These are phyloP conservation scores for Lasius platythorax DNA, from an alignment of 2,888 invertebrate species.

Conservation along the genomic window DNA sequence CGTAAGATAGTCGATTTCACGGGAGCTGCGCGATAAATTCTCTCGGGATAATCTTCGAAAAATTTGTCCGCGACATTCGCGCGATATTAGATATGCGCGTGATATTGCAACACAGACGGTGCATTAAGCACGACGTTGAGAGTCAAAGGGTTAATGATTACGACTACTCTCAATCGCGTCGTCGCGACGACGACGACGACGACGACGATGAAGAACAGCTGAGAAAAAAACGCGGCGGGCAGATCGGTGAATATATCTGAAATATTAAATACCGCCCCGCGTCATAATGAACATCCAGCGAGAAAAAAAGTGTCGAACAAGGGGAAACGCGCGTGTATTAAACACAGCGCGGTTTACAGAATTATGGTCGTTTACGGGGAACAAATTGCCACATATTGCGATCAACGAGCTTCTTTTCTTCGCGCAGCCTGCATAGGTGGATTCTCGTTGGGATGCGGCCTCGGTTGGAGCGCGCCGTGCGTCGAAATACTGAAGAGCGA, in stretches of 20 bases:
- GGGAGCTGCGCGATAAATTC: conserved; percentile 7
- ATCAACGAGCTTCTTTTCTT: conserved; percentile 25
- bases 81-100: not conserved
- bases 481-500: conserved; percentile 81
- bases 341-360: conserved; percentile 12
- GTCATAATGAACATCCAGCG: conserved; percentile 42
- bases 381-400: conserved; percentile 32
- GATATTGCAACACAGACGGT: not conserved
- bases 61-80: not conserved
- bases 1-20: conserved; percentile 33
- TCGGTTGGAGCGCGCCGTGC: conserved; percentile 86
- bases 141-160: conserved; percentile 33
- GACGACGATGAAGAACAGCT: not conserved
- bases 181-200: conserved; percentile 43
- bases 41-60: not conserved
- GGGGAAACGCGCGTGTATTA: not conserved
- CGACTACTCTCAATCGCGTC: conserved; percentile 9
- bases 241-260: conserved; percentile 5
- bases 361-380: not conserved
- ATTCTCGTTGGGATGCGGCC: conserved; percentile 83
- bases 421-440: conserved; percentile 79
- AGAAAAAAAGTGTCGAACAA: conserved; percentile 4
- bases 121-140: conserved; percentile 1
- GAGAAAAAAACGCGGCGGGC: conserved; percentile 20
- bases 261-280: conserved; percentile 32